Evolutionary conservation across 2,113 vertebrate species (phyloP).

Genomic region (Scolopax mira): DNA sequence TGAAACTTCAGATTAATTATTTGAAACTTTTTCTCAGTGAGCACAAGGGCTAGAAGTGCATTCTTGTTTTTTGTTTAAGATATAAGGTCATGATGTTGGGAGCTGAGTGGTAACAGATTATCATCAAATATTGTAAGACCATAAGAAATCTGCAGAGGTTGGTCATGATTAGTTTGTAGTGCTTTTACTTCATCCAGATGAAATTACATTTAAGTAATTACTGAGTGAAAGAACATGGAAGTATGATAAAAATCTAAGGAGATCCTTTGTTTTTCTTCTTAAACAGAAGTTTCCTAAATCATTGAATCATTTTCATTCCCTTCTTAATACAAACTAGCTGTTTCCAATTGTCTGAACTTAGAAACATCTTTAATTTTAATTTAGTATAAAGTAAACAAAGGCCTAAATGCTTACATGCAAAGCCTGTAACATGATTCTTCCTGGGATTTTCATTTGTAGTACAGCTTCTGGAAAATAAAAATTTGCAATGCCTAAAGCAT

Average conservation of each 20-base stretch:
- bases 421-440: neutral
- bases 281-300: neutral
- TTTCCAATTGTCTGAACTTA: neutral
- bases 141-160: neutral
- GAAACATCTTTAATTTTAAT: neutral
- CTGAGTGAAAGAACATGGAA: neutral
- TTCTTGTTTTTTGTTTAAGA: neutral
- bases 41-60: neutral
- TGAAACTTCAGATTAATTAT: neutral
- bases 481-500: neutral
- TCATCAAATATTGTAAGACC: neutral
- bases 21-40: neutral
- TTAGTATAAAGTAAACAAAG: neutral
- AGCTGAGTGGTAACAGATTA: neutral
- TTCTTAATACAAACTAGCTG: neutral
- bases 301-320: neutral
- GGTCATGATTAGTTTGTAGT: neutral
- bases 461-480: neutral
- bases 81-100: neutral
- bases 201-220: neutral
- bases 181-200: neutral
- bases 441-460: neutral
- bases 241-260: neutral
- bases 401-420: neutral
- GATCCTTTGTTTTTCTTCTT: neutral